Evolutionary conservation across 2,797 vertebrate species (phyloP), one percentile per base, ranked within the genome.

Genomic region (Echiichthys vipera): DNA sequence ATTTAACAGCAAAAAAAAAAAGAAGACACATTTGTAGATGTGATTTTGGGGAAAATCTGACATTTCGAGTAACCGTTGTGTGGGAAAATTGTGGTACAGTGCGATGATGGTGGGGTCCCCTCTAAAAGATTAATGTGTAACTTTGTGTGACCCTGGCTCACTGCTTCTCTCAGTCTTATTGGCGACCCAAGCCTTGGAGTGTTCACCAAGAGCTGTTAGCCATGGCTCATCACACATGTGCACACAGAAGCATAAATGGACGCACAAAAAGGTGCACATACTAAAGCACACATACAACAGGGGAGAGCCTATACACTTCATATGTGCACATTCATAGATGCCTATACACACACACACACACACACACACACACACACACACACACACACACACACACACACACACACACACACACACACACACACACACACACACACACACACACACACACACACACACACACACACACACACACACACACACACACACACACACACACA

Each of bases 71-170:
- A 65, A 20, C 4, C 55, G 24, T 15, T n/a, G 27, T 36, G 34
- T 29, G 22, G 9, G 25, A 25, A 51, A 45, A 74, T 64, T 78
- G 7, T 63, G 66, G 67, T 37, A 12, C 27, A 42, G 50, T 63
- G 47, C 82, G 75, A 79, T 66, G 42, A n/a, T 55, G 68, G 12
- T 20, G 22, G 34, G 61, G 68, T 78, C 85, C 43, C 81, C 70
- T 76, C 45, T 89, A 47, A 91, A 92, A 89, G 77, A 92, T 92
- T 89, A 45, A 92, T 89, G 86, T 88, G 87, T 73, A 88, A 92
- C 91, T 91, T 84, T 82, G 79, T 67, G 78, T 93, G 91, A 93
- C 90, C 91, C 86, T 39, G 45, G 80, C 74, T 91, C 88, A 86
- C 71, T 84, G 87, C 83, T 75, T 92, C 75, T 24, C 78, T 37